Evolutionary conservation across 92 coral and sea anemone genomes (phyloP).

Genomic region (Heliopora coerulea): DNA sequence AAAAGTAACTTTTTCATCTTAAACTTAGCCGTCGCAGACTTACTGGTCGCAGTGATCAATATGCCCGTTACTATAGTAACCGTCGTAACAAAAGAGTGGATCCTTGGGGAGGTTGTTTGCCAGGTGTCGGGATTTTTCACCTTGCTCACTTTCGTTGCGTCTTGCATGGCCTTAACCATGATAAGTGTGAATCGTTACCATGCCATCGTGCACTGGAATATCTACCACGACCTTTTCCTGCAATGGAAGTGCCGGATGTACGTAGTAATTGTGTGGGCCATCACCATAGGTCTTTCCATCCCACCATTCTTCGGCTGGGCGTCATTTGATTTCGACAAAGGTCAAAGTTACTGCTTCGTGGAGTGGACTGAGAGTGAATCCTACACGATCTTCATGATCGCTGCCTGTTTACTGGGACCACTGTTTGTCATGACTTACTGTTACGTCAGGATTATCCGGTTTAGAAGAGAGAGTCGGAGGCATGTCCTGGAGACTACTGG

Average conservation of each 20-base stretch:
- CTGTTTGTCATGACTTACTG: constrained; percentile 58
- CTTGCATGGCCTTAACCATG: constrained; percentile 80
- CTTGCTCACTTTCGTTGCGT: constrained; percentile 75
- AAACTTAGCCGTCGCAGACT: constrained; percentile 86
- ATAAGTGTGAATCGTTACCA: constrained; percentile 81
- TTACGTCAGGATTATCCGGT: constrained; percentile 63
- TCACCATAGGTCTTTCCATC: constrained; percentile 58
- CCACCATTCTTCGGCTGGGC: constrained; percentile 93
- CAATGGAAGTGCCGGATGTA: constrained; percentile 26
- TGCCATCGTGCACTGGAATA: constrained; percentile 79
- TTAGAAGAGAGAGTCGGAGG: constrained; percentile 42
- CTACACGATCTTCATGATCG: constrained; percentile 82
- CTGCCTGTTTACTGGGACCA: constrained; percentile 75
- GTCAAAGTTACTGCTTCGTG: constrained; percentile 83
- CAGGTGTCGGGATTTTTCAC: constrained; percentile 65
- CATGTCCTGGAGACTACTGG: constrained; percentile 3
- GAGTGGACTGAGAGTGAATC: constrained; percentile 64
- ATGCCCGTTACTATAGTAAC: constrained; percentile 83
- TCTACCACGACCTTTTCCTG: constrained; percentile 56
- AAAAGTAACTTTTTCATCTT: constrained; percentile 65
- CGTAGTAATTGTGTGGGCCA: constrained; percentile 59
- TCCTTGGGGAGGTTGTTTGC: constrained; percentile 64
- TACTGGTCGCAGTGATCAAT: constrained; percentile 71
- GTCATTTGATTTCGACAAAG: constrained; percentile 61
- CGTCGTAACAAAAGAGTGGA: constrained; percentile 56